Conservation (phyloP, 1,140 invertebrate species). For the Nymphalis io region DNA sequence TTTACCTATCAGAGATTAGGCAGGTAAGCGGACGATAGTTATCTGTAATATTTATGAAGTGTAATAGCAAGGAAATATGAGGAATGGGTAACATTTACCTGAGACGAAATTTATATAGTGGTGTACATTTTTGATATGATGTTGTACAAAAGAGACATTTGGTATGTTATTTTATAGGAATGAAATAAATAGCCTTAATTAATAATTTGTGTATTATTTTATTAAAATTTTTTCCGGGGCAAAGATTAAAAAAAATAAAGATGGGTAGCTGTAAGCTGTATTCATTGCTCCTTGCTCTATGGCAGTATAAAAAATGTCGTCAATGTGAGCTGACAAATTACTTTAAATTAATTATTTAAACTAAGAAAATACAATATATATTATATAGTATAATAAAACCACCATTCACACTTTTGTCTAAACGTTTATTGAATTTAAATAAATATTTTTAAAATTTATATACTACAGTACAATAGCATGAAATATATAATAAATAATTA, state of each 20-base stretch:
- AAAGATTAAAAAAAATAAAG: neutral
- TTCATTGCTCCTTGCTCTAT: too few species aligned
- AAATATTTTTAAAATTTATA: conserved; percentile 43
- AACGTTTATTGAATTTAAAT: conserved; percentile 45
- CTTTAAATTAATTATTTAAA: too few species aligned
- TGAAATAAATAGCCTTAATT: conserved; percentile 80
- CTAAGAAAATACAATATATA: too few species aligned
- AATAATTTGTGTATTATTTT: conserved; percentile 56
- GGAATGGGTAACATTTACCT: conserved; percentile 79
- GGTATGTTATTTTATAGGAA: conserved; percentile 82
- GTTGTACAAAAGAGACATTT: conserved; percentile 82
- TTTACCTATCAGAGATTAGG: conserved; percentile 62
- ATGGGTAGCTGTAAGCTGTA: too few species aligned
- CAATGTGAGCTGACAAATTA: too few species aligned
- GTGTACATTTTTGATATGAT: conserved; percentile 82
- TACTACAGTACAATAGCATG: conserved; percentile 39
- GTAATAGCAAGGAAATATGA: conserved; percentile 51
- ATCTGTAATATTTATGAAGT: conserved; percentile 59
- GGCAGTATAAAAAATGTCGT: too few species aligned
- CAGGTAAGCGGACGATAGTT: conserved; percentile 71
- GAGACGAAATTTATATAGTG: conserved; percentile 80
- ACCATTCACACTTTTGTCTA: conserved; percentile 26
- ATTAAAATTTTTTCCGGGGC: neutral
- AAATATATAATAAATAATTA: conserved; percentile 34
- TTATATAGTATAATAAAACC: conserved; percentile 28